Conservation (phyloP, 2,888 invertebrate species). For the Aromia moschata region DNA sequence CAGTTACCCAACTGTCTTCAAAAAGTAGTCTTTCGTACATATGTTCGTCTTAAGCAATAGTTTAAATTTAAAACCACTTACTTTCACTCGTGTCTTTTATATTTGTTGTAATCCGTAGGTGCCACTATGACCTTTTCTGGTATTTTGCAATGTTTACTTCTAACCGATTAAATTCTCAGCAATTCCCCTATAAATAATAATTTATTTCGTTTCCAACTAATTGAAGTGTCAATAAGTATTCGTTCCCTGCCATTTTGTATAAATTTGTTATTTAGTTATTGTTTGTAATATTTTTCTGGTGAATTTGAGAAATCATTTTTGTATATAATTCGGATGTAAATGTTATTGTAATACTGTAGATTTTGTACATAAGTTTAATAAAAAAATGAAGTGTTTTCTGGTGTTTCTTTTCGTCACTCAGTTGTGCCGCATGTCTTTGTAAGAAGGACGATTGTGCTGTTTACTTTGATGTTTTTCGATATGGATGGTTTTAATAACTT, state of each 20-base stretch:
- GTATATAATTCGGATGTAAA: conserved; percentile 33
- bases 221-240: conserved; percentile 16
- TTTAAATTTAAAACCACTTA: conserved; percentile 6
- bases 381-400: conserved; percentile 29
- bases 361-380: conserved; percentile 42
- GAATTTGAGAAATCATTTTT: conserved; percentile 23
- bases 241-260: conserved; percentile 20
- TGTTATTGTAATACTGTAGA: conserved; percentile 31
- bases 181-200: conserved; percentile 13
- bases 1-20: conserved; percentile 15
- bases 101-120: conserved; percentile 39
- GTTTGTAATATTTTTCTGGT: conserved; percentile 35
- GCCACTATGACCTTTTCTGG: conserved; percentile 17
- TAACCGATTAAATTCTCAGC: neutral
- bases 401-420: neutral
- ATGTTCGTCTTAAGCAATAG: neutral
- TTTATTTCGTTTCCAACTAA: conserved; percentile 19
- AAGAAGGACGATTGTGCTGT: neutral
- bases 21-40: neutral
- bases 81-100: conserved; percentile 29
- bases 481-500: neutral
- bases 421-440: neutral
- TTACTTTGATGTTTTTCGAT: neutral
- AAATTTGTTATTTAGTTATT: conserved; percentile 19
- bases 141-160: conserved; percentile 12